A percentile compares a stretch with the other conserved stretches of the same genome.
Evolutionary conservation across 2,888 invertebrate genomes (phyloP).

Genomic region (Miltochrista miniata): DNA sequence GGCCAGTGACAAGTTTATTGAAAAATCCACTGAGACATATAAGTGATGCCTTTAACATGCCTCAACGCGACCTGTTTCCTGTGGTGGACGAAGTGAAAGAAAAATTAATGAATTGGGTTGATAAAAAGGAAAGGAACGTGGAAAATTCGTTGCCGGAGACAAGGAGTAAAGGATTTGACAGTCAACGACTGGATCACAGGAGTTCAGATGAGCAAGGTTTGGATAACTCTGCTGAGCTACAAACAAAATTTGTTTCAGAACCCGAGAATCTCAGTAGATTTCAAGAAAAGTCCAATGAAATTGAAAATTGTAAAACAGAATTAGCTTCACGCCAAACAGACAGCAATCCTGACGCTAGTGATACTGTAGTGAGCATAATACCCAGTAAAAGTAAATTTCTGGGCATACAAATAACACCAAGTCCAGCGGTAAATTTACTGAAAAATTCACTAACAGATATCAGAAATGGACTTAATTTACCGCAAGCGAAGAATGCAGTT

Average conservation of each 20-base stretch:
- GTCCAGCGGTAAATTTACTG: constrained; percentile 8
- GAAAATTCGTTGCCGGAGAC: too few species aligned
- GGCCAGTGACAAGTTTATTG: constrained; percentile 26
- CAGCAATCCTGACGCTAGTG: background rate
- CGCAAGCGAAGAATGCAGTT: too few species aligned
- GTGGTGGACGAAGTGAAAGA: constrained; percentile 33
- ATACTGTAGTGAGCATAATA: background rate
- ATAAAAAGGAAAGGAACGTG: too few species aligned
- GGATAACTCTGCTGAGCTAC: background rate
- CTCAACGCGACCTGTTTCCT: constrained; percentile 26
- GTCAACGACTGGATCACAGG: background rate
- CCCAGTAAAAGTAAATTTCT: background rate
- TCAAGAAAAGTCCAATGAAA: background rate
- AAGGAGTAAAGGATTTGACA: too few species aligned
- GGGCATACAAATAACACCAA: background rate
- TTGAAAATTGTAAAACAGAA: background rate
- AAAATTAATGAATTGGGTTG: too few species aligned
- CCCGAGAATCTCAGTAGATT: background rate
- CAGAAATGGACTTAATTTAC: too few species aligned
- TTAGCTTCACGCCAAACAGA: background rate
- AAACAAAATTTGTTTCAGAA: background rate
- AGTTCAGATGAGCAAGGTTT: background rate
- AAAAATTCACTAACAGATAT: background rate
- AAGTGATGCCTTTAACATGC: constrained; percentile 26
- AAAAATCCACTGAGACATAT: constrained; percentile 22